Evolutionary conservation across 2,797 vertebrate species (phyloP), one percentile per base, ranked within the genome.

Genomic region (Helarctos malayanus): DNA sequence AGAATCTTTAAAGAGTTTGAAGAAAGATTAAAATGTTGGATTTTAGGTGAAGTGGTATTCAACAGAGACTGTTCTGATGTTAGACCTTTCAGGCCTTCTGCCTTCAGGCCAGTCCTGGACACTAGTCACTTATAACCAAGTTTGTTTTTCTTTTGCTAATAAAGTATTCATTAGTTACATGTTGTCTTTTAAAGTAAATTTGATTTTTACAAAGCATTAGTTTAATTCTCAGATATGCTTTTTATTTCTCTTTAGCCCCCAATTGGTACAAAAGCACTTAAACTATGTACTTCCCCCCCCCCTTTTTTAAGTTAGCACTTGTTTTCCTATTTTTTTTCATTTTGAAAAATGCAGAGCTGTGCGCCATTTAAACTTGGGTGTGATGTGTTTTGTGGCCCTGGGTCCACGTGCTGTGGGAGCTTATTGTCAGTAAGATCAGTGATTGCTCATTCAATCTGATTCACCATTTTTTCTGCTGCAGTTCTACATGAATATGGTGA

Each of bases 121-220:
- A 38, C 7, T 93, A 16, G 14, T 35, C 56, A 47, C 79, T 65
- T 87, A 45, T 87, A 86, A 56, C 21, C 18, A 29, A n/a, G 11
- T 59, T 68, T 54, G 82, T 3, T 47, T 93, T 96, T 57, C 57
- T 83, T 79, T 29, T 94, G 41, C 95, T 59, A 63, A 27, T 85
- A 76, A 71, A 92, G 38, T 93, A 78, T 75, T 73, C 29, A 61
- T 82, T 91, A 88, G 61, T 93, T 95, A 52, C 29, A 29, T 94
- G 90, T 94, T 68, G 61, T 76, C 16, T 73, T 91, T 94, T 82
- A 79, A 57, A 91, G 81, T 95, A 69, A 75, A 81, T 45, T 78
- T 59, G 29, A 5, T 87, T 95, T 94, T 93, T 71, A 94, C 21
- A 89, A 94, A 93, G 16, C 25, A 65, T 45, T 91, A 47, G 65